These are phyloP conservation scores for Heliconius cydno DNA, from an alignment of 2,888 invertebrate species.

Conservation along the genomic window DNA sequence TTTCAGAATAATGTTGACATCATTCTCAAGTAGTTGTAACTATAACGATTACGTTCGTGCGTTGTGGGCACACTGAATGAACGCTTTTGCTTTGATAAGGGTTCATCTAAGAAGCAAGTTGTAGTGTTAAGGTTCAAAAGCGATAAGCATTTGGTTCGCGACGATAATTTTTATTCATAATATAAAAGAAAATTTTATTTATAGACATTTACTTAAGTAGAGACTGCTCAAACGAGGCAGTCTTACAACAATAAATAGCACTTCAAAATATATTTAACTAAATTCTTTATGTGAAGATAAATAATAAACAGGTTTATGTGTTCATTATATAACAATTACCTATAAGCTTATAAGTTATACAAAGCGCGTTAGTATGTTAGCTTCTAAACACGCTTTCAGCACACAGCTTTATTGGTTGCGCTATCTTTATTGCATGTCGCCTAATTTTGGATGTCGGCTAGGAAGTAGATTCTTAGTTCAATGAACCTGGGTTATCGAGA, in stretches of 20 bases:
- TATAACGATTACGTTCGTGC: slow-evolving; percentile 18
- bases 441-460: slow-evolving; percentile 60
- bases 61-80: slow-evolving; percentile 67
- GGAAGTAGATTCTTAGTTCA: slow-evolving; percentile 64
- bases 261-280: too few species aligned
- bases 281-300: not conserved
- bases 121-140: slow-evolving; percentile 71
- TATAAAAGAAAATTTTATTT: not conserved
- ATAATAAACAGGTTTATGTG: not conserved
- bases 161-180: slow-evolving; percentile 41
- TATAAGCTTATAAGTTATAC: not conserved
- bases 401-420: slow-evolving; percentile 34
- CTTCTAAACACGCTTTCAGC: slow-evolving; percentile 15
- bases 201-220: too few species aligned
- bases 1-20: not conserved
- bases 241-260: not conserved
- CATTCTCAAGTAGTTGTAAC: not conserved
- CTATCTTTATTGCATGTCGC: slow-evolving; percentile 59
- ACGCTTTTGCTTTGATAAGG: slow-evolving; percentile 70
- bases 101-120: slow-evolving; percentile 73
- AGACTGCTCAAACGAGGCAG: not conserved
- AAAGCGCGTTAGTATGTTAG: not conserved
- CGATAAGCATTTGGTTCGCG: slow-evolving; percentile 59
- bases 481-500: slow-evolving; percentile 63
- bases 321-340: too few species aligned